Base-by-base conservation (phyloP, 2,888 invertebrate genomes). In the Isotomurus palustris region DNA sequence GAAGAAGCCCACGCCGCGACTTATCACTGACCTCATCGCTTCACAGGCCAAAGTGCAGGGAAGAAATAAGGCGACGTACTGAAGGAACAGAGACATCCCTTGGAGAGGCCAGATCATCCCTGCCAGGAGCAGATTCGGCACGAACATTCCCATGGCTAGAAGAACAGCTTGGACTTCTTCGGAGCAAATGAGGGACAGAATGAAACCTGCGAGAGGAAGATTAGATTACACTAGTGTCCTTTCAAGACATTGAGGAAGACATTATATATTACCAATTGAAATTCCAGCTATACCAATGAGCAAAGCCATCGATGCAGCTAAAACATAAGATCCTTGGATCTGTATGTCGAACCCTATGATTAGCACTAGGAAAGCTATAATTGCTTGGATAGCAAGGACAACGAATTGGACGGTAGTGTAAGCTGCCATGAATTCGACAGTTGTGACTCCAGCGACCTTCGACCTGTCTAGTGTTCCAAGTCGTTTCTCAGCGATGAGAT, bases 401-500 rank as follows among this genome's bases (percentile, higher is more conserved):
- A 93, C 86, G 76, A 94, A 91, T 80, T 95, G 93, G 0, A 92
- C 91, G 49, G 91, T 82, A 43, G 94, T 90, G 77, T 94, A 94
- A 0, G 91, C 91, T 75, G 92, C 86, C 71, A 95, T 83, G 72
- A 95, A 88, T 80, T 94, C 94, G 2, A 86, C 85, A 0, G 92
- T 88, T 0, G 88, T 84, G 36, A 95, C 93, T 56, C 94, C 94
- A 80, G 73, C 22, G 69, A 68, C 66, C 8, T 64, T 52, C 10
- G 62, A 45, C n/a, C 68, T 43, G 40, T 64, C 56, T n/a, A 66
- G 40, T 4, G 64, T 63, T 19, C 68, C 68, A 3, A 45, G 53
- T 47, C 66, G 66, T 53, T 66, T 68, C 40, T 68, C 68, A 1
- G 62, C 48, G 17, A 68, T 66, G 22, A 56, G 61, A 1, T 58